Base-by-base conservation (phyloP, 2,888 invertebrate species). In the Caenorhabditis angaria region DNA sequence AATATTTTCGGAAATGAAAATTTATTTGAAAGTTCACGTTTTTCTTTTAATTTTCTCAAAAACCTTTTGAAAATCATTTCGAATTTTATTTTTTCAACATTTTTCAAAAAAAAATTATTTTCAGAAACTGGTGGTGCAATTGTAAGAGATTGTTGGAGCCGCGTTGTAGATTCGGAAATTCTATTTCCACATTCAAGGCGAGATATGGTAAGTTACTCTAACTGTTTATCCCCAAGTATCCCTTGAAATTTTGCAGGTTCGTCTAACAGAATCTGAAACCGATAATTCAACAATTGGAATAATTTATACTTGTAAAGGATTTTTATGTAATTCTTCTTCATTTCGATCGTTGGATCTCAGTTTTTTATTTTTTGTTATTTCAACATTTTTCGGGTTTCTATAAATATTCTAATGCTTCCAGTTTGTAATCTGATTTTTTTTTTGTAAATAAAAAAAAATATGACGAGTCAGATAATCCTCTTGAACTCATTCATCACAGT, bases 131-230 rank as follows among this genome's bases (percentile, higher is more conserved):
- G 81, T n/a, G 82, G 81, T 20, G 81, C 83, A 12, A 78, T 84
- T 18, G 82, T 84, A 10, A 65, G 84, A 10, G 84, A 84, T 70
- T 84, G 84, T 59, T 84, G 84, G 84, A 82, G 81, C 59, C 76
- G 83, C 8, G 79, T 84, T 3, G 73, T 84, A 50, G 35, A 65
- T 6, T 53, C 50, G n/a, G 70, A 63, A 41, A 41, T 61, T 41
- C 56, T 63, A 18, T 73, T 71, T 54, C 78, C 79, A 2, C 54
- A 66, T n/a, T 65, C 79, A 1, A 66, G 72, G 22, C 72, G 79
- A 22, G 77, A 78, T 60, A 65, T 79, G 62, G 81, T 81, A 22
- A 29, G 28, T 18, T 27, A 12, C 48, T 14, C 24, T n/a, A 25
- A 29, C 28, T 48, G 18, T 1, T 28, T 53, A 25, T 61, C n/a